phyloP scores from a whole-genome alignment of 2,888 invertebrate genomes.

The Tholera decimalis region DNA sequence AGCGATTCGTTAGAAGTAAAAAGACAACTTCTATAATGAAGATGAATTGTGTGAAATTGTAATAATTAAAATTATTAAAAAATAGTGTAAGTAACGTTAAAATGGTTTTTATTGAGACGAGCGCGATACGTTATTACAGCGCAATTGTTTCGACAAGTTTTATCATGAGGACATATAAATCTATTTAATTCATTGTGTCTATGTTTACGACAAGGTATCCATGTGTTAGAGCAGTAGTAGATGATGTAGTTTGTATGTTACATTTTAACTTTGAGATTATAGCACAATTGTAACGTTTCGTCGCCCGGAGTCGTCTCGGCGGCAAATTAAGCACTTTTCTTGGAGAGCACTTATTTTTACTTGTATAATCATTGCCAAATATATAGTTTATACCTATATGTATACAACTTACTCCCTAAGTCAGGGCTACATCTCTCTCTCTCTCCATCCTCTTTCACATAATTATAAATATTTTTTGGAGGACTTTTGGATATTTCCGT shows the following conservation, averaged over 20 bases:
- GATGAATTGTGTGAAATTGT: slow-evolving; percentile 47
- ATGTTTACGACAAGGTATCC: slow-evolving; percentile 69
- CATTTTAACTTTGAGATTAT: slow-evolving; percentile 64
- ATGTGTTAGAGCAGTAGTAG: slow-evolving; percentile 72
- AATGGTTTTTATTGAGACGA: slow-evolving; percentile 54
- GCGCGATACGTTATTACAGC: slow-evolving; percentile 45
- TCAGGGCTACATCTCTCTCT: slow-evolving; percentile 65
- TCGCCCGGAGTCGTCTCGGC: slow-evolving; percentile 33
- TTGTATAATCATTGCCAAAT: slow-evolving; percentile 75
- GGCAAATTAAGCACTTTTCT: slow-evolving; percentile 49
- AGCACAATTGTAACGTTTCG: slow-evolving; percentile 64
- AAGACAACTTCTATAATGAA: slow-evolving; percentile 59
- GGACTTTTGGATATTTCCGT: slow-evolving; percentile 87
- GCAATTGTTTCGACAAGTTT: slow-evolving; percentile 60
- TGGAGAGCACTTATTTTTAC: slow-evolving; percentile 51
- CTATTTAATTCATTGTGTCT: slow-evolving; percentile 62
- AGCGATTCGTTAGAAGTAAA: slow-evolving; percentile 69
- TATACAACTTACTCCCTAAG: slow-evolving; percentile 65
- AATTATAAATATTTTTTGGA: slow-evolving; percentile 85
- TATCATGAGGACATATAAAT: slow-evolving; percentile 70
- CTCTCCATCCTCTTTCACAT: slow-evolving; percentile 76
- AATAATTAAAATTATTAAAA: slow-evolving; percentile 52
- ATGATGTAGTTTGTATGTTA: slow-evolving; percentile 72
- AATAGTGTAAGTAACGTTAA: slow-evolving; percentile 54
- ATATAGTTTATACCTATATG: slow-evolving; percentile 67